A percentile compares a stretch with the other conserved stretches of the same genome.
phyloP scores from a whole-genome alignment of 2,113 vertebrate genomes.

The Casuarius casuarius region DNA sequence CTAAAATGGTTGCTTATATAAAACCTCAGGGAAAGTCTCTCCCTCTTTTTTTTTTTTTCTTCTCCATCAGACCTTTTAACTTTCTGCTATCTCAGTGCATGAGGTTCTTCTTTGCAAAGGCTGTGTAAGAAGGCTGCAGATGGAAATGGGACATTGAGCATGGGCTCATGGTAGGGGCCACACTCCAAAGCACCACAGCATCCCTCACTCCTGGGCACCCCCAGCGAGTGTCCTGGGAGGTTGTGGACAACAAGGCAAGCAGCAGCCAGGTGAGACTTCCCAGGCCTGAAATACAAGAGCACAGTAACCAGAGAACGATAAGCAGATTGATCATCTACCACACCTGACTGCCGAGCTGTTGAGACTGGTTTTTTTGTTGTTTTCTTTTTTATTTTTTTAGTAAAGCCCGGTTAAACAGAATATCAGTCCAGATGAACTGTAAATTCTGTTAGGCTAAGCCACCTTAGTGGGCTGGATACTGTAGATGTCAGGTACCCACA shows the following conservation, averaged over 20 bases:
- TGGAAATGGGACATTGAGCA: neutral
- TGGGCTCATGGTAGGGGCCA: neutral
- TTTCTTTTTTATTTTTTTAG: too few species aligned
- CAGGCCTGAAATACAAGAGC: neutral
- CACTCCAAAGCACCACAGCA: neutral
- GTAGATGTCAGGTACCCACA: accelerated
- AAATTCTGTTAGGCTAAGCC: neutral
- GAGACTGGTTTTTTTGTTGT: neutral
- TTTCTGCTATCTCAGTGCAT: neutral
- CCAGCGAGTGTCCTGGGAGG: neutral
- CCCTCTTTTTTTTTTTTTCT: neutral
- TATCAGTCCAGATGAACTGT: neutral
- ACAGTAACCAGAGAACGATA: neutral
- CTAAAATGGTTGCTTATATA: accelerated
- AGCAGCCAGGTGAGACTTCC: neutral
- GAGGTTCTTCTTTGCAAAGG: neutral
- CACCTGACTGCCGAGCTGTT: neutral
- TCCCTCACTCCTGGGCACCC: neutral
- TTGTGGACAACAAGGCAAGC: neutral
- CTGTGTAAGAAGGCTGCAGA: neutral
- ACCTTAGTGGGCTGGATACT: neutral
- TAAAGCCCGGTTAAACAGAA: neutral
- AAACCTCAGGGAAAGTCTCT: neutral
- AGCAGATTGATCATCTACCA: neutral
- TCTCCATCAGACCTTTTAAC: neutral